Percentiles rank a stretch among this genome's conserved stretches.
Evolutionary conservation across 2,888 invertebrate species (phyloP).

Genomic region (Nezara viridula): DNA sequence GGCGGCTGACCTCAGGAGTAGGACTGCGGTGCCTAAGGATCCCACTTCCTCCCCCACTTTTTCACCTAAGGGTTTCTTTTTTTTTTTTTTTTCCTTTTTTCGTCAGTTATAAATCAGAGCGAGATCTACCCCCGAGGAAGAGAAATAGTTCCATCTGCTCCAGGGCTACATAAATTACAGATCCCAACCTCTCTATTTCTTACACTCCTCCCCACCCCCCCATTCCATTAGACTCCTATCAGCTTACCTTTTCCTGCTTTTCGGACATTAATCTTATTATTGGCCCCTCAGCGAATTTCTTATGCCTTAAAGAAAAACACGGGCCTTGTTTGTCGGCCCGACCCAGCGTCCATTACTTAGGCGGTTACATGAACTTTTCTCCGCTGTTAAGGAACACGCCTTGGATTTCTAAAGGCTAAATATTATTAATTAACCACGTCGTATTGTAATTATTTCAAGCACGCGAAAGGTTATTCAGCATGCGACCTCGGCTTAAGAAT

Average conservation of each 20-base stretch:
- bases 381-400: background rate
- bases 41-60: constrained; percentile 38
- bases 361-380: background rate
- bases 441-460: background rate
- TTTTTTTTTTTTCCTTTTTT: constrained; percentile 12
- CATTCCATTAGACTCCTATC: constrained; percentile 37
- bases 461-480: constrained; percentile 6
- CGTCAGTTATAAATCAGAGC: constrained; percentile 33
- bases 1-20: constrained; percentile 3
- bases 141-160: constrained; percentile 34
- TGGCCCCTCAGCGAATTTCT: constrained; percentile 15
- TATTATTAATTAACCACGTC: constrained; percentile 12
- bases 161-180: constrained; percentile 49
- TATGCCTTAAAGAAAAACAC: constrained; percentile 11
- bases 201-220: constrained; percentile 30
- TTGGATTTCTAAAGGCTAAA: constrained; percentile 28
- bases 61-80: constrained; percentile 29
- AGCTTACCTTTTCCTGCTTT: constrained; percentile 39
- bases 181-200: constrained; percentile 48
- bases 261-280: constrained; percentile 45
- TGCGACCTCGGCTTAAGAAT: background rate
- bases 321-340: constrained; percentile 5
- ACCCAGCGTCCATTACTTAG: background rate
- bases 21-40: background rate
- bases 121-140: constrained; percentile 14